Conservation (phyloP, 2,113 vertebrate species). For the Ornithorhynchus anatinus region DNA sequence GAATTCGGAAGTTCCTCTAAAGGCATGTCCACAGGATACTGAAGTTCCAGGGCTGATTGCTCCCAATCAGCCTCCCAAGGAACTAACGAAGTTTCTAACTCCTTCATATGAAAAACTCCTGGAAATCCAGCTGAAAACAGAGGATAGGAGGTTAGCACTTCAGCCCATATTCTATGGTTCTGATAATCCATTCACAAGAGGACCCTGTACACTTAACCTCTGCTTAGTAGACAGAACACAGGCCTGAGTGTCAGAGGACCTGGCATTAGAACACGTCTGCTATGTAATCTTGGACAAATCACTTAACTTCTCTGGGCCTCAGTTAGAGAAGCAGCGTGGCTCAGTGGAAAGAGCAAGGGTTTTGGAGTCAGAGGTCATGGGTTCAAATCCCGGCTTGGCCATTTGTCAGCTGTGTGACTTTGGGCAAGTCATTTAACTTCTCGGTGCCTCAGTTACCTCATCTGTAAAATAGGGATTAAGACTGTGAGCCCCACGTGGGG, state of each 20-base stretch:
- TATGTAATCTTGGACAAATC: too few species aligned
- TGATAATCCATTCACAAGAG: slow-evolving; percentile 1
- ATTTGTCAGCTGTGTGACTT: too few species aligned
- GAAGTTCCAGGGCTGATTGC: not conserved
- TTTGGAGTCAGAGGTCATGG: too few species aligned
- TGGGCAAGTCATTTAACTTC: too few species aligned
- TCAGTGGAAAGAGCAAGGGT: too few species aligned
- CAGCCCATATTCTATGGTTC: not conserved
- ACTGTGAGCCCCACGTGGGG: too few species aligned
- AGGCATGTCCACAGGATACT: not conserved
- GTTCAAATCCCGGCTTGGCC: too few species aligned
- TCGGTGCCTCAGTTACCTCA: too few species aligned
- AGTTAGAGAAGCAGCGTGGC: too few species aligned
- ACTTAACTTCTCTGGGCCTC: not conserved
- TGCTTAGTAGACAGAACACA: not conserved
- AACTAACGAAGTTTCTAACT: not conserved
- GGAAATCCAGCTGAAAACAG: slow-evolving; percentile 17
- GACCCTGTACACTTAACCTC: not conserved
- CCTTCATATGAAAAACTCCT: not conserved
- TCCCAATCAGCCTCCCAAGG: slow-evolving; percentile 14
- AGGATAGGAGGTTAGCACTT: not conserved
- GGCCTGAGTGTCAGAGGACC: accelerated
- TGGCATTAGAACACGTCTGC: too few species aligned
- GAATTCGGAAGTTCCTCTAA: slow-evolving; percentile 22
- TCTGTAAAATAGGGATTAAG: too few species aligned